Percentiles rank a stretch among this genome's conserved stretches.
Conservation (phyloP, 2,113 vertebrate genomes). For the Passer domesticus region DNA sequence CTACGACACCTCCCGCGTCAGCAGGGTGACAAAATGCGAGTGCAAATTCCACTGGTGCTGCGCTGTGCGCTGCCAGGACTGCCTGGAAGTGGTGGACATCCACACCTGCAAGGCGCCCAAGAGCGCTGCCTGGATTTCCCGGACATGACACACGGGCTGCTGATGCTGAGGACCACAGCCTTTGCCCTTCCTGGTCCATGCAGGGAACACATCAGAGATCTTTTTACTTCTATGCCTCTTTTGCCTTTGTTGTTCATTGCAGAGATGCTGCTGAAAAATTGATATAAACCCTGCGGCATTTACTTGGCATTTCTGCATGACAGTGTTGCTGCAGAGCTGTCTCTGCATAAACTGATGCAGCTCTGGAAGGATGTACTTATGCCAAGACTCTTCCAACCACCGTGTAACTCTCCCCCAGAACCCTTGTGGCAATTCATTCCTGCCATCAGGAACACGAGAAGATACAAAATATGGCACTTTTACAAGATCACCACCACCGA, state of each 20-base stretch:
- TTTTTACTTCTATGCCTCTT: not conserved
- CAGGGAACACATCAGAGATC: not conserved
- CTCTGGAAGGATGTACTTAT: not conserved
- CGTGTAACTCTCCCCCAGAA: not conserved
- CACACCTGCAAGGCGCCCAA: constrained; percentile 92
- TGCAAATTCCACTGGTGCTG: constrained; percentile 99
- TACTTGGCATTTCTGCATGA: not conserved
- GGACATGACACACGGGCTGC: constrained; percentile 32
- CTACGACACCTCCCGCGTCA: constrained; percentile 88
- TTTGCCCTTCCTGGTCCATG: not conserved
- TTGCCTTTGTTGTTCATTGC: not conserved
- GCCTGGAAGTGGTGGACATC: constrained; percentile 87
- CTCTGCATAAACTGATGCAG: not conserved
- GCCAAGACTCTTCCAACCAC: not conserved
- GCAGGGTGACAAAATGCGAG: constrained; percentile 88
- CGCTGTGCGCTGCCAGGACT: constrained; percentile 91
- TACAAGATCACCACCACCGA: too few relatives aligned
- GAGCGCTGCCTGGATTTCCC: constrained; percentile 65
- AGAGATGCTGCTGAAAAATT: not conserved
- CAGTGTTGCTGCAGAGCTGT: not conserved
- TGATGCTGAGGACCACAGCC: not conserved
- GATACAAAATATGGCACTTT: not conserved
- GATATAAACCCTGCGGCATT: not conserved
- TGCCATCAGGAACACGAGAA: not conserved
- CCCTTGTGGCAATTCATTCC: not conserved